A percentile compares a stretch with the other conserved stretches of the same genome.
Conservation (phyloP, 2,113 vertebrate species). For the Pipa parva region DNA sequence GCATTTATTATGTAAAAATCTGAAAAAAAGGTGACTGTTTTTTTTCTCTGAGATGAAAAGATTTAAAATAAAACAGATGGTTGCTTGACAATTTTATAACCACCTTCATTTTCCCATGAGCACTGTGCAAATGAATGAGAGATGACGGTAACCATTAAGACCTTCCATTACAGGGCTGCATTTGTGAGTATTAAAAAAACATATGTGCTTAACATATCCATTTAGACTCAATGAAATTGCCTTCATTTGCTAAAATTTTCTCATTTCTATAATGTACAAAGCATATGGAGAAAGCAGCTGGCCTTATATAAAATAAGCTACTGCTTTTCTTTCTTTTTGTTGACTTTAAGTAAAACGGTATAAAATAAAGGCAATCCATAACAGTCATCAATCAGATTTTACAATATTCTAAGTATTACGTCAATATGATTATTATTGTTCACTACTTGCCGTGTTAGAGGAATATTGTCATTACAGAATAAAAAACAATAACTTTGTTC, state of each 20-base stretch:
- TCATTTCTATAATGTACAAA: conserved; percentile 48
- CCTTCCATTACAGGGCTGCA: not conserved
- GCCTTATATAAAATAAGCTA: conserved; percentile 43
- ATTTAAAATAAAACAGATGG: conserved; percentile 3
- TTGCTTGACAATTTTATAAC: conserved; percentile 8
- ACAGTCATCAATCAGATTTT: no score
- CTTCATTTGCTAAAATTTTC: conserved; percentile 46
- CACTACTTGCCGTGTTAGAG: no score
- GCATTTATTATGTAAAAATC: no score
- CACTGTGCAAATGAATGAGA: not conserved
- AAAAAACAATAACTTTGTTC: no score
- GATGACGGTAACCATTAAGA: not conserved
- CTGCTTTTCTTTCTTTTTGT: no score
- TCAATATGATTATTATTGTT: no score
- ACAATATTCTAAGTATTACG: no score
- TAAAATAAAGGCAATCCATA: no score
- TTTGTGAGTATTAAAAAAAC: conserved; percentile 17
- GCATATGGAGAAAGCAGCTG: conserved; percentile 47
- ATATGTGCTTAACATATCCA: conserved; percentile 42
- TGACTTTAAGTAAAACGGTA: no score
- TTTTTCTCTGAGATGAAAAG: not conserved
- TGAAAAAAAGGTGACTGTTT: not conserved
- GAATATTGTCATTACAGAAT: no score
- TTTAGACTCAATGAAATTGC: conserved; percentile 46
- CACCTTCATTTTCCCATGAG: not conserved